Evolutionary conservation across 2,113 vertebrate species (phyloP).

Genomic region (Eptatretus burgeri): DNA sequence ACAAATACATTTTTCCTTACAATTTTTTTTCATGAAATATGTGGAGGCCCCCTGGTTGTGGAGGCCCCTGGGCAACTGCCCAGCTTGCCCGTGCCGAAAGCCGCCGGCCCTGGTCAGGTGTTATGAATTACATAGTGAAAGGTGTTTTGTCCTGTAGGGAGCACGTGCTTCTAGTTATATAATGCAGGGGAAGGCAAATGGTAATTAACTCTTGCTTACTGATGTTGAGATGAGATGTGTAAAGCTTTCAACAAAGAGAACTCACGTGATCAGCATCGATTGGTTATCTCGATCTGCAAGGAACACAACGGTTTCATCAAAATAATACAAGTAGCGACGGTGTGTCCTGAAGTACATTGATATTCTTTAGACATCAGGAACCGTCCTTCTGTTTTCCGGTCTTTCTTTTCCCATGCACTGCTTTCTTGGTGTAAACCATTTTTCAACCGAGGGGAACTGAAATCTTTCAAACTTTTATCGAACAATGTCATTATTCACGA

Average conservation of each 20-base stretch:
- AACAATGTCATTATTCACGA: not conserved
- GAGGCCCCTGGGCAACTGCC: too few species aligned
- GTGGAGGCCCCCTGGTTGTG: too few species aligned
- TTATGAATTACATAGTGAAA: too few species aligned
- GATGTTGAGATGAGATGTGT: conserved; percentile 8
- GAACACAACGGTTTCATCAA: not conserved
- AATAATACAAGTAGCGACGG: too few species aligned
- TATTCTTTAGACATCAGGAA: too few species aligned
- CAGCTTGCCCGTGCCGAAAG: too few species aligned
- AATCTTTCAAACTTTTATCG: not conserved
- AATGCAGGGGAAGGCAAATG: not conserved
- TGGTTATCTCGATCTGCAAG: conserved; percentile 65
- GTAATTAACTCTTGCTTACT: not conserved
- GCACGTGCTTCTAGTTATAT: conserved; percentile 10
- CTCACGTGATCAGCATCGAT: conserved; percentile 94
- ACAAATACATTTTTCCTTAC: too few species aligned
- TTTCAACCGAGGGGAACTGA: not conserved
- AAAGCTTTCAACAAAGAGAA: conserved; percentile 11
- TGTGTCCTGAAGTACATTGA: conserved; percentile 2
- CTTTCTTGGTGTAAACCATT: not conserved
- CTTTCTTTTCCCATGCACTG: not conserved
- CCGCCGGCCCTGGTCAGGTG: too few species aligned
- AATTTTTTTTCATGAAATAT: too few species aligned
- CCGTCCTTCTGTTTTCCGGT: not conserved
- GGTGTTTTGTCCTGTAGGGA: too few species aligned